These are phyloP conservation scores for Crypturellus undulatus DNA, from an alignment of 2,113 vertebrate species.

Conservation along the genomic window DNA sequence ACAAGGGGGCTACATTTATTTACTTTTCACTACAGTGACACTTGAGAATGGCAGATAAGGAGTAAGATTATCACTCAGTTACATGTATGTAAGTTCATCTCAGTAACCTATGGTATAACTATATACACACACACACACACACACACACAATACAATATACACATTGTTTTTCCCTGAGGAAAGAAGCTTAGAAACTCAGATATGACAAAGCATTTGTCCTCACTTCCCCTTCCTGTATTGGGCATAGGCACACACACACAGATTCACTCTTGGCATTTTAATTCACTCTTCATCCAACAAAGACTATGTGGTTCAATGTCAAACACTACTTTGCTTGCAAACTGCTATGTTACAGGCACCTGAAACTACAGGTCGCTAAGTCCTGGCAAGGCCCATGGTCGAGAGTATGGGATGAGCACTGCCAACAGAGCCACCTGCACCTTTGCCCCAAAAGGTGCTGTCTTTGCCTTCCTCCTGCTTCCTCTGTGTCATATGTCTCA, in stretches of 20 bases:
- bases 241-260: not conserved
- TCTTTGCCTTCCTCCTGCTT: not conserved
- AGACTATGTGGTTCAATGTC: not conserved
- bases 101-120: no score
- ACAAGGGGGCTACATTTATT: not conserved
- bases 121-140: no score
- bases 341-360: not conserved
- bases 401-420: not conserved
- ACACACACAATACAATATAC: no score
- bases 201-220: not conserved
- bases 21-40: not conserved
- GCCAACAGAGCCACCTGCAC: rapidly evolving
- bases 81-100: not conserved
- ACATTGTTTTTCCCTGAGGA: not conserved
- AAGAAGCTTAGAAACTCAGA: not conserved
- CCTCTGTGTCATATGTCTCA: not conserved
- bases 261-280: not conserved
- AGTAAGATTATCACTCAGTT: not conserved
- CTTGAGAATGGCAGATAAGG: not conserved
- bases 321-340: not conserved
- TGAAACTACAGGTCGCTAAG: not conserved
- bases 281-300: not conserved
- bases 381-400: not conserved
- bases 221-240: not conserved
- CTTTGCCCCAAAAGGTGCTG: not conserved